phyloP scores from a whole-genome alignment of 1,140 invertebrate species.

The Zaprionus ornatus region DNA sequence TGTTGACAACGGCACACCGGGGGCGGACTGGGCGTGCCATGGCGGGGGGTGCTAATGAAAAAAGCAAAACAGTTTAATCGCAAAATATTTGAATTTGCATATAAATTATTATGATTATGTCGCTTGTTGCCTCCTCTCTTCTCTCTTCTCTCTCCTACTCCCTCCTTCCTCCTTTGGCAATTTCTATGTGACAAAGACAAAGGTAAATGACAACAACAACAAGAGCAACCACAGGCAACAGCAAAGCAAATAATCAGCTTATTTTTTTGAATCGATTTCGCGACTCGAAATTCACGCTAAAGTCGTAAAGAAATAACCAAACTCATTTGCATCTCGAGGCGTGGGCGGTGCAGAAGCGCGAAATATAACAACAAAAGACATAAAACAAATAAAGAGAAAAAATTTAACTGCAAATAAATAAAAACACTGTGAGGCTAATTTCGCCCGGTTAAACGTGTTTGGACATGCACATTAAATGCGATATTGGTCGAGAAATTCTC shows the following conservation, averaged over 20 bases:
- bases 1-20: conserved; percentile 17
- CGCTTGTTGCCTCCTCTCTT: not conserved
- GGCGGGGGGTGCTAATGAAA: conserved; percentile 70
- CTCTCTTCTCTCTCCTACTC: too few relatives aligned
- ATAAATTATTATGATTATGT: conserved; percentile 64
- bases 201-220: conserved; percentile 12
- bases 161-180: not conserved
- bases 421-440: not conserved
- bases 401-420: not conserved
- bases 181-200: conserved; percentile 32
- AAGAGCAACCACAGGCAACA: not conserved
- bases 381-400: not conserved
- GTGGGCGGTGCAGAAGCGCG: conserved; percentile 39
- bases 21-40: not conserved
- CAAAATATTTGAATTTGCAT: conserved; percentile 78
- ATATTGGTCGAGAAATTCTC: conserved; percentile 29
- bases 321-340: conserved; percentile 44
- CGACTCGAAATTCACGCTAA: conserved; percentile 17
- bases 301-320: conserved; percentile 14
- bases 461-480: conserved; percentile 9
- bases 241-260: conserved; percentile 44
- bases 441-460: conserved; percentile 36
- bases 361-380: not conserved
- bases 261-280: conserved; percentile 18
- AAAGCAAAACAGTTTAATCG: conserved; percentile 78